phyloP scores from a whole-genome alignment of 1,140 invertebrate species.

The Scylla paramamosain region DNA sequence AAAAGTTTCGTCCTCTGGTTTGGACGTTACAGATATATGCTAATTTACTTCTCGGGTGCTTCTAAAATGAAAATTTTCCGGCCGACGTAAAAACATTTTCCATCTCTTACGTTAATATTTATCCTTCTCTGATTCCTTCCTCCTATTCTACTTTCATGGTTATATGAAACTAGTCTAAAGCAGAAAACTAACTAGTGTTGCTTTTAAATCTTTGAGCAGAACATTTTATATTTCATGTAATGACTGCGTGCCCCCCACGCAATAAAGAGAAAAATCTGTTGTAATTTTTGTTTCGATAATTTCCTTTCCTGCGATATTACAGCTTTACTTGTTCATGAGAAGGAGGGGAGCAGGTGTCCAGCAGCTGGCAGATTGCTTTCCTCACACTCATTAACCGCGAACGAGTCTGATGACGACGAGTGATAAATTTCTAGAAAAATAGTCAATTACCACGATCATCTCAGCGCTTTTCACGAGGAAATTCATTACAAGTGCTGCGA shows the following conservation, averaged over 20 bases:
- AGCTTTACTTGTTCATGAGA: neutral
- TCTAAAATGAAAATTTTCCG: neutral
- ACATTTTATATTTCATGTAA: neutral
- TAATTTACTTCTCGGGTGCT: neutral
- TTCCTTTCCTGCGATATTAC: neutral
- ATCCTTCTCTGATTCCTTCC: neutral
- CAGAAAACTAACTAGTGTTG: too few species aligned
- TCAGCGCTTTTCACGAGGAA: too few species aligned
- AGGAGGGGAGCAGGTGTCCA: neutral
- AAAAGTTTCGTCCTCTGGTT: neutral
- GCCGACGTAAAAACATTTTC: neutral
- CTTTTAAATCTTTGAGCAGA: neutral
- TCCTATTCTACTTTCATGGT: neutral
- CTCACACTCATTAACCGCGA: too few species aligned
- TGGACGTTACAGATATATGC: constrained; percentile 8
- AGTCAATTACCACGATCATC: too few species aligned
- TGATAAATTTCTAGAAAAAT: too few species aligned
- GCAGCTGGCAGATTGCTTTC: neutral
- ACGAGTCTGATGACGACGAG: too few species aligned
- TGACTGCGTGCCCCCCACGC: too few species aligned
- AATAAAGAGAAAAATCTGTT: too few species aligned
- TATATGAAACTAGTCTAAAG: neutral
- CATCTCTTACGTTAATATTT: neutral
- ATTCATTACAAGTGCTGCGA: too few species aligned
- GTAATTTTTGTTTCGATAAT: too few species aligned